phyloP scores from a whole-genome alignment of 2,888 invertebrate genomes.

The Temnothorax rugatulus region DNA sequence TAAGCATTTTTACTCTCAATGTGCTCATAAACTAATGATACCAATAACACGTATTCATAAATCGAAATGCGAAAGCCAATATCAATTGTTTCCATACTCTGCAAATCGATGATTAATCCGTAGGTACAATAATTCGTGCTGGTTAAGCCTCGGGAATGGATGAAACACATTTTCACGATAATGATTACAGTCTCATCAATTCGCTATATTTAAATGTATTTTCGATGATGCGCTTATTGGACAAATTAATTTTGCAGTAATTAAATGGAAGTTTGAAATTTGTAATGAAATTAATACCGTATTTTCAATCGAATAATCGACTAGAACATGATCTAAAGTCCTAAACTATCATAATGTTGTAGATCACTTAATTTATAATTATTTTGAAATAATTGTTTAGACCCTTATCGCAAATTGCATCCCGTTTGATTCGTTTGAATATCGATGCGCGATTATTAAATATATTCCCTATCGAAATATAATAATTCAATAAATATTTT shows the following conservation, averaged over 20 bases:
- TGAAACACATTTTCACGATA: constrained; percentile 43
- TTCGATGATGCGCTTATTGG: not conserved
- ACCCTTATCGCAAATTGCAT: not conserved
- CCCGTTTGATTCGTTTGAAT: not conserved
- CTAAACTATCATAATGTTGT: not conserved
- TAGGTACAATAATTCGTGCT: constrained; percentile 9
- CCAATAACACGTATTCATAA: constrained; percentile 22
- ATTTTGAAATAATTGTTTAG: not conserved
- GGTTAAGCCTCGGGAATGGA: constrained; percentile 26
- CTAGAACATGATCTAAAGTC: not conserved
- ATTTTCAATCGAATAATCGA: not conserved
- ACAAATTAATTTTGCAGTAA: constrained; percentile 32
- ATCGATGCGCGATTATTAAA: constrained; percentile 6
- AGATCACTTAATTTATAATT: not conserved
- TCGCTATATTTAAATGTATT: constrained; percentile 16
- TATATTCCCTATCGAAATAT: not conserved
- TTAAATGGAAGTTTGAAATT: constrained; percentile 35
- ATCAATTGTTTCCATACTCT: constrained; percentile 29
- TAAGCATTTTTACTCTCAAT: not conserved
- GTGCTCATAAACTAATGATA: constrained; percentile 15
- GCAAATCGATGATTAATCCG: constrained; percentile 35
- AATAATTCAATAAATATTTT: too few species aligned
- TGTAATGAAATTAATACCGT: not conserved
- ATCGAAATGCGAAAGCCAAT: constrained; percentile 31
- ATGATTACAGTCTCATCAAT: constrained; percentile 41